phyloP scores from a whole-genome alignment of 1,140 invertebrate genomes.

The Rhopalosiphum maidis region DNA sequence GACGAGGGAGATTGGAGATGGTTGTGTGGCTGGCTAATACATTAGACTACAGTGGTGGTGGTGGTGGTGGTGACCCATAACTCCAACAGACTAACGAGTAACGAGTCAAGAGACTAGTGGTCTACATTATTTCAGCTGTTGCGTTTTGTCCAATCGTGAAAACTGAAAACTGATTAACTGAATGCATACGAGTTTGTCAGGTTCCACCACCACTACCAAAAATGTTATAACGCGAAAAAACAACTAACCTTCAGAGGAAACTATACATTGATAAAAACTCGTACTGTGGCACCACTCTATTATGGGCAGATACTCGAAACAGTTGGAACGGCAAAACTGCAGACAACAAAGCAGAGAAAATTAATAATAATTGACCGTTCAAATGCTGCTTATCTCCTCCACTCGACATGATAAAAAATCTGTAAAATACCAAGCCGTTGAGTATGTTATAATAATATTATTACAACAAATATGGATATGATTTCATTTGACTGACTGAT shows the following conservation, averaged over 20 bases:
- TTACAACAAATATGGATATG: neutral
- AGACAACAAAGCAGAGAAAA: neutral
- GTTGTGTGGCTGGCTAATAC: neutral
- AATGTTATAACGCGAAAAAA: neutral
- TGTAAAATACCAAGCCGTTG: neutral
- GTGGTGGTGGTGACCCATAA: constrained; percentile 13
- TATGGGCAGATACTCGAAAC: neutral
- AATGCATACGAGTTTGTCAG: neutral
- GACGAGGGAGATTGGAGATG: neutral
- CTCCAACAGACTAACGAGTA: neutral
- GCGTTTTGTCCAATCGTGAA: neutral
- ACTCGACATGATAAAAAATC: neutral
- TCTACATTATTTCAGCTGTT: neutral
- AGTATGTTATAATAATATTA: neutral
- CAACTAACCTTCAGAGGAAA: neutral
- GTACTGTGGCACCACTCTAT: neutral
- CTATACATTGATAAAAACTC: neutral
- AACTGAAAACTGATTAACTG: neutral
- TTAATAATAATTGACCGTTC: neutral
- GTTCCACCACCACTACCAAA: constrained; percentile 10
- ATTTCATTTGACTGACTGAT: neutral
- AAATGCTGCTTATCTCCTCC: neutral
- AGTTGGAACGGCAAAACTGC: neutral
- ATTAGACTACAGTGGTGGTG: neutral
- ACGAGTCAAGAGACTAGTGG: neutral